Base-by-base conservation (phyloP, 2,797 vertebrate species). In the Girardinus metallicus region DNA sequence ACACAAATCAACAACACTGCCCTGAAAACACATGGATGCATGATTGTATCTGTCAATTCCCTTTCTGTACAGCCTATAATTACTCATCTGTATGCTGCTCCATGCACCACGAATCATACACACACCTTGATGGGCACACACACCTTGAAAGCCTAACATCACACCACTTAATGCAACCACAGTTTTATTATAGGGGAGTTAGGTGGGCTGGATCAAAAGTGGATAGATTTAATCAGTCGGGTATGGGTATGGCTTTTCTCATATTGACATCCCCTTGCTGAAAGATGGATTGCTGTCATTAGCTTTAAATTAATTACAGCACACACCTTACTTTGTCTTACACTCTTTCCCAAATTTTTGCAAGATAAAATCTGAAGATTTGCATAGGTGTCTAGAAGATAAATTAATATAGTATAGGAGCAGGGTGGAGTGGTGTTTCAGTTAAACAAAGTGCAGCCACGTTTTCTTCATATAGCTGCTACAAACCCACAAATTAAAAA, bases 201-300 rank as follows among this genome's bases (percentile, higher is more conserved):
- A 2, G 36, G 9, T 53, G 43, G 78, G 46, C 62, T 73, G 46
- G 83, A 88, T 85, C 77, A 81, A 74, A 81, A 41, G 8, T 5
- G 76, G 64, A 88, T 76, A 84, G 83, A 88, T 80, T 88, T 64
- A 83, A 83, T 86, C 74, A 76, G 46, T 68, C 70, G 16, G 23
- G 31, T 57, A 47, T 75, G 62, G 66, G 62, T 74, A 51, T 2
- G 21, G 0, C 31, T 16, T 34, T 34, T 76, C 51, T 57, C 43
- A 57, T 29, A 60, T 1, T 82, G 80, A 84, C 75, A 81, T n/a
- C 57, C 39, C 73, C 74, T 91, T 82, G 18, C 60, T 86, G 76
- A 60, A 75, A 88, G 86, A 91, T 73, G 26, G 77, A 90, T 89
- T 73, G 70, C 53, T 9, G 6, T 80, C 78, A 80, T 89, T 86